Percentiles rank a stretch among this genome's conserved stretches.
These are phyloP conservation scores for Clarias batrachus DNA, from an alignment of 2,113 vertebrate genomes.

Conservation along the genomic window DNA sequence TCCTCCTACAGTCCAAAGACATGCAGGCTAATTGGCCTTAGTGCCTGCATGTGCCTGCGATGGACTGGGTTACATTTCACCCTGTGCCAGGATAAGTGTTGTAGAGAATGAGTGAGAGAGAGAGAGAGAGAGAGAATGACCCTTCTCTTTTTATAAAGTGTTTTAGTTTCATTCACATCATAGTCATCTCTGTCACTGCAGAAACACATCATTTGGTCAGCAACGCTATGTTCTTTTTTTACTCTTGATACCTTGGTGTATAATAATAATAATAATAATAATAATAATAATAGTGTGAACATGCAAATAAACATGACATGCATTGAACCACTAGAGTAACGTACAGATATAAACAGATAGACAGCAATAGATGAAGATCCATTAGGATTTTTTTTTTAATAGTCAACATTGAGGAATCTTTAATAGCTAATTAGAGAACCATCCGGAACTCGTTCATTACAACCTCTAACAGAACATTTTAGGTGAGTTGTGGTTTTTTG, in stretches of 20 bases:
- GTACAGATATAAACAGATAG: neutral
- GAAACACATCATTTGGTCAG: neutral
- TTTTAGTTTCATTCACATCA: neutral
- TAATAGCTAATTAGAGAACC: neutral
- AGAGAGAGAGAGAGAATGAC: neutral
- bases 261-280: neutral
- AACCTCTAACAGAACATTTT: neutral
- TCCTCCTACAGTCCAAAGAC: no score
- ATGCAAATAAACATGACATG: no score
- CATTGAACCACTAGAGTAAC: no score
- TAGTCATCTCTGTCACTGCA: neutral
- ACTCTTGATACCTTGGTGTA: neutral
- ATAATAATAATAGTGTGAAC: no score
- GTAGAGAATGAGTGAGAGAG: no score
- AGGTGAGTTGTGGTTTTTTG: neutral
- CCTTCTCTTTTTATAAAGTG: neutral
- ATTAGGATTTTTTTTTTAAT: neutral
- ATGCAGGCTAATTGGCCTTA: no score
- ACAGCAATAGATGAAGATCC: neutral
- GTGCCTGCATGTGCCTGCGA: no score
- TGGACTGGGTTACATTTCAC: no score
- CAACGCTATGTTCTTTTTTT: neutral
- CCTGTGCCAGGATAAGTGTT: no score
- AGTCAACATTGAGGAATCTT: neutral
- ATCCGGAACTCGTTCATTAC: neutral